Base-by-base conservation (phyloP, 1,140 invertebrate species). In the Diprion similis region DNA sequence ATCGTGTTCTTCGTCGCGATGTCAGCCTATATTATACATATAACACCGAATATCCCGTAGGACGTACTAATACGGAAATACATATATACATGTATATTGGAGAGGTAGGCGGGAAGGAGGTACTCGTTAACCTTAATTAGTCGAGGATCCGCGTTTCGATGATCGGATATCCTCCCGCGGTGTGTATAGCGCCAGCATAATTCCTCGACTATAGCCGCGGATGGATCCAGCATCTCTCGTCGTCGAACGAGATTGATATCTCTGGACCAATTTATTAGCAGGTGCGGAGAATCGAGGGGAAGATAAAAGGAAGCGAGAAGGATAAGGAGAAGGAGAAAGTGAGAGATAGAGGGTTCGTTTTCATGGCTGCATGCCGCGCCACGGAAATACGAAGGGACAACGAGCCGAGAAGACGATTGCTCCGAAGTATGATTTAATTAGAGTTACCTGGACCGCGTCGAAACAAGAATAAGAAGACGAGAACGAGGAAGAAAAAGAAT, bases 391-490 rank as follows among this genome's bases (percentile, higher is more conserved):
- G 24, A 37, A 37, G 24, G 24, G 51, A 59, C 51, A 59, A 13
- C 11, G 8, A 59, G n/a, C 11, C 51, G 51, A 59, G 11, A 17
- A 59, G 11, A n/a, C 19, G 59, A 68, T 19, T 3, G 66, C 10
- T 68, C 66, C 37, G 37, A 6, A 68, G 66, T 68, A 68, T 68
- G 66, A 68, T 68, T 68, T 68, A 68, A 68, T 68, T 68, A 10
- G 66, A 68, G 66, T 45, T 11, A 68, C 18, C 11, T 68, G 11
- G 19, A 11, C 66, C 66, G 17, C 66, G 10, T 68, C 66, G 66
- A 64, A 64, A 18, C 13, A 68, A 13, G 11, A 68, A 18, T 17
- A 47, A 45, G 46, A n/a, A 46, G 69, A 19, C 13, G 46, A 37
- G 45, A 47, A 13, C 10, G 46, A 70, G 8, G 46, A 18, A 24